Evolutionary conservation across 2,113 vertebrate genomes (phyloP).

Genomic region (Vicugna pacos): DNA sequence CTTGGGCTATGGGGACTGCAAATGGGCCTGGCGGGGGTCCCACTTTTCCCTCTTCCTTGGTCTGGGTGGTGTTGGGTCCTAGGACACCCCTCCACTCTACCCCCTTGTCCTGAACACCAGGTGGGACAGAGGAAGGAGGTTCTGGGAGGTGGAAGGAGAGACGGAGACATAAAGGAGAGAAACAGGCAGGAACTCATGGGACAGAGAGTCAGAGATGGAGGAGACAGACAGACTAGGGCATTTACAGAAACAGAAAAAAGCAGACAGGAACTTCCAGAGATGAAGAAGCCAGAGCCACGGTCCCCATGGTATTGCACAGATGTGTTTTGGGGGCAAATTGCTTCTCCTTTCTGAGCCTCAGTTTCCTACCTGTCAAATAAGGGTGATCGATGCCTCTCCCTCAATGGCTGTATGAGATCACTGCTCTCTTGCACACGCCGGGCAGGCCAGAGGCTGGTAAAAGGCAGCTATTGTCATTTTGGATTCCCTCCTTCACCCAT

Average conservation of each 20-base stretch:
- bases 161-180: not conserved
- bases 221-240: not conserved
- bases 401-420: accelerated
- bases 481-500: not conserved
- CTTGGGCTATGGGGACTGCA: not conserved
- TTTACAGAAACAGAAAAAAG: not conserved
- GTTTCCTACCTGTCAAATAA: not conserved
- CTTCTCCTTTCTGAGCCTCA: not conserved
- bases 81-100: no score
- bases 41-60: not conserved
- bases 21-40: not conserved
- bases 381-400: accelerated
- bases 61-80: not conserved
- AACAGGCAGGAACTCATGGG: not conserved
- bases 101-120: not conserved
- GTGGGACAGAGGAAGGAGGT: not conserved
- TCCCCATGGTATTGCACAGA: accelerated
- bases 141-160: not conserved
- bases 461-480: accelerated
- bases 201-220: not conserved
- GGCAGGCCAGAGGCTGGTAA: accelerated
- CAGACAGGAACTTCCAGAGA: no score
- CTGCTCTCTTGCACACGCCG: accelerated
- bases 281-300: not conserved
- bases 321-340: not conserved